Conservation (phyloP, 2,797 vertebrate species). For the Argya squamiceps region DNA sequence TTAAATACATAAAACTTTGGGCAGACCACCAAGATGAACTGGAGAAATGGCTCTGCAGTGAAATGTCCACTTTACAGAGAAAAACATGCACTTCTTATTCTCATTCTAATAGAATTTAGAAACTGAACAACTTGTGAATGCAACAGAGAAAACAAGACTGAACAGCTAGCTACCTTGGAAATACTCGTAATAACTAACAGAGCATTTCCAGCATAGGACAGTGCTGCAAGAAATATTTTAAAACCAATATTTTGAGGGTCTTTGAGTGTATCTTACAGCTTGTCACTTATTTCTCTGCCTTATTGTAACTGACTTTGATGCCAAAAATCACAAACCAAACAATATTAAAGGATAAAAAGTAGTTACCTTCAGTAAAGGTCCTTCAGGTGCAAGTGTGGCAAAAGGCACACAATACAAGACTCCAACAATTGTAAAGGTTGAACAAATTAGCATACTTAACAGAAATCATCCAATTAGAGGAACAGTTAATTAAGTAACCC, state of each 20-base stretch:
- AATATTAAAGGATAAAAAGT: neutral
- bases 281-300: neutral
- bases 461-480: neutral
- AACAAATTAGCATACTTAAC: neutral
- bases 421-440: neutral
- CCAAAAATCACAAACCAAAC: neutral
- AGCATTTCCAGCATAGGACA: slow-evolving; percentile 51
- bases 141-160: slow-evolving; percentile 71
- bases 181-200: slow-evolving; percentile 74
- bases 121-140: slow-evolving; percentile 69
- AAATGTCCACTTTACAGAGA: slow-evolving; percentile 80
- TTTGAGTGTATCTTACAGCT: neutral
- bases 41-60: slow-evolving; percentile 31
- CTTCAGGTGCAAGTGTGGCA: neutral
- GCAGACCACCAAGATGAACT: slow-evolving; percentile 64
- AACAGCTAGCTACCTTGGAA: slow-evolving; percentile 79
- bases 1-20: slow-evolving; percentile 78
- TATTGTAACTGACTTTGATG: neutral
- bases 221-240: slow-evolving; percentile 65
- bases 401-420: neutral
- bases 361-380: neutral
- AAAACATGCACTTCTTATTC: slow-evolving; percentile 65
- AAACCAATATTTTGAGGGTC: neutral
- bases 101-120: slow-evolving; percentile 74
- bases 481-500: neutral